Evolutionary conservation across 2,888 invertebrate species (phyloP).

Genomic region (Leptinotarsa rubiginosa): DNA sequence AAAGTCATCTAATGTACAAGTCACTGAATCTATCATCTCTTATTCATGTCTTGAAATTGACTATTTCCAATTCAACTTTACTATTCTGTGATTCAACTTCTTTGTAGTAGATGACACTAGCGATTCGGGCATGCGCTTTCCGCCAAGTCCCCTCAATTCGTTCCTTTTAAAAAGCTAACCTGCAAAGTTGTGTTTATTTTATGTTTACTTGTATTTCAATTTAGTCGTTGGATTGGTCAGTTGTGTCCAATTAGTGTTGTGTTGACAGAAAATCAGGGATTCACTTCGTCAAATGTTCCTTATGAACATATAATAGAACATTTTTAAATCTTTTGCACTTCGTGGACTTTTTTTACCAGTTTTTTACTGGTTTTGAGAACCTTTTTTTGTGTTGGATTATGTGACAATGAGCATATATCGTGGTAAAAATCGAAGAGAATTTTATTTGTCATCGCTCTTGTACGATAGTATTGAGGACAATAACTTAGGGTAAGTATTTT

Average conservation of each 20-base stretch:
- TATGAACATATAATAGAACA: not conserved
- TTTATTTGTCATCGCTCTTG: slow-evolving; percentile 66
- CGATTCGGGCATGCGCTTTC: not conserved
- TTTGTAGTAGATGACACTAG: not conserved
- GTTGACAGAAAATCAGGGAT: not conserved
- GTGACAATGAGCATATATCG: slow-evolving; percentile 60
- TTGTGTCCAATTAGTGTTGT: not conserved
- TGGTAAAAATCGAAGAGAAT: slow-evolving; percentile 55
- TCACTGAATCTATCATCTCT: not conserved
- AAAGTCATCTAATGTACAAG: too few relatives aligned
- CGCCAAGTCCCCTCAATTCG: not conserved
- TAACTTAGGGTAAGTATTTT: slow-evolving; percentile 69
- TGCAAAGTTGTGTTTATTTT: slow-evolving; percentile 12
- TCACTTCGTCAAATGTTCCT: not conserved
- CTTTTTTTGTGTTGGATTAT: slow-evolving; percentile 31
- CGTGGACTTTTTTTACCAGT: not conserved
- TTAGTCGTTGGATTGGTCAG: slow-evolving; percentile 3
- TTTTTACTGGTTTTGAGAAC: slow-evolving; percentile 3
- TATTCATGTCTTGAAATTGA: too few relatives aligned
- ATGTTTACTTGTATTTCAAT: not conserved
- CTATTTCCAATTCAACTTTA: not conserved
- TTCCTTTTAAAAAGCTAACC: slow-evolving; percentile 20
- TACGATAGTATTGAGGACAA: slow-evolving; percentile 76
- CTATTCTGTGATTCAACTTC: not conserved
- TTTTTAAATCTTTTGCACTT: not conserved